Percentiles rank a stretch among this genome's conserved stretches.
Evolutionary conservation across 2,797 vertebrate genomes (phyloP).

Genomic region (Anableps anableps): DNA sequence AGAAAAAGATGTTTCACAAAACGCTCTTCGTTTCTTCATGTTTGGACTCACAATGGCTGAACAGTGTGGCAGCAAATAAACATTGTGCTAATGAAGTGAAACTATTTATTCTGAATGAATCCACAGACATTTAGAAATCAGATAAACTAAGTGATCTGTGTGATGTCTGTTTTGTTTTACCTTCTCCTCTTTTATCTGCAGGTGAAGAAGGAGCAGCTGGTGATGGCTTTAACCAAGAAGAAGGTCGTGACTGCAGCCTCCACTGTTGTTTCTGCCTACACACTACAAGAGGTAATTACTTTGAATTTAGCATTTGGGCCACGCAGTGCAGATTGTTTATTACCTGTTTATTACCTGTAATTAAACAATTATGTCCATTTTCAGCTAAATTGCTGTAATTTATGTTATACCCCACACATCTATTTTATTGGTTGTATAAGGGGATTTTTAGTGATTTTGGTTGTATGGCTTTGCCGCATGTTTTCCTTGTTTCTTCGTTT

Average conservation of each 20-base stretch:
- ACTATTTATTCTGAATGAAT: not conserved
- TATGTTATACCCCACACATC: not conserved
- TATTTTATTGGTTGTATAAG: not conserved
- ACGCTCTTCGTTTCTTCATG: not conserved
- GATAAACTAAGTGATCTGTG: not conserved
- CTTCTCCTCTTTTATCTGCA: slow-evolving; percentile 51
- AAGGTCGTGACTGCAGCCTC: slow-evolving; percentile 85
- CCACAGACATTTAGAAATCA: not conserved
- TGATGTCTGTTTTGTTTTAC: slow-evolving; percentile 5
- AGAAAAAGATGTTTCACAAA: not conserved
- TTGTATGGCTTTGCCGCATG: not conserved
- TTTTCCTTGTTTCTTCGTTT: slow-evolving; percentile 10
- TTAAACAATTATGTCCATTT: not conserved
- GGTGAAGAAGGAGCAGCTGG: slow-evolving; percentile 90
- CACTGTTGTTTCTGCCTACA: slow-evolving; percentile 87
- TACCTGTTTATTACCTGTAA: not conserved
- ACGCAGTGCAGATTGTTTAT: not conserved
- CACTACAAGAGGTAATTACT: slow-evolving; percentile 82
- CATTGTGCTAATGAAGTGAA: not conserved
- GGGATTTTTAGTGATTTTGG: not conserved
- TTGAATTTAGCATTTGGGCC: not conserved
- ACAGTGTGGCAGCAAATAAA: not conserved
- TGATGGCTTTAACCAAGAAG: slow-evolving; percentile 90
- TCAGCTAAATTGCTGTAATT: not conserved
- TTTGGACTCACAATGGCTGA: not conserved